phyloP scores from a whole-genome alignment of 2,888 invertebrate genomes.

The Dromius quadrimaculatus region DNA sequence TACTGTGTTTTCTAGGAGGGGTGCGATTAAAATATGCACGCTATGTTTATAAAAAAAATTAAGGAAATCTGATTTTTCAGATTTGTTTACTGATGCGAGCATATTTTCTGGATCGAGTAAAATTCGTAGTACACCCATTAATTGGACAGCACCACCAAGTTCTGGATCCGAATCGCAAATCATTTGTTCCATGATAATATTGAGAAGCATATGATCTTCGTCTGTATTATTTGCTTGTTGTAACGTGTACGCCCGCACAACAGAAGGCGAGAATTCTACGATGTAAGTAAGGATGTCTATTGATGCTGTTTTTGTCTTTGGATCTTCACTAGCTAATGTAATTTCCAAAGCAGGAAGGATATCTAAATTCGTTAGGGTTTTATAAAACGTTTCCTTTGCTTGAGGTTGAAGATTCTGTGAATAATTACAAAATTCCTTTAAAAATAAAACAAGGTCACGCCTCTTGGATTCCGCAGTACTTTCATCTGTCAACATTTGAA shows the following conservation, averaged over 20 bases:
- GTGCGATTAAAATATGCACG: constrained; percentile 95
- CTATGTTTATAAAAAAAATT: constrained; percentile 99
- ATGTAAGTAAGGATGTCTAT: constrained; percentile 98
- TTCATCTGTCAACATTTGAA: constrained; percentile 91
- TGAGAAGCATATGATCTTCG: constrained; percentile 95
- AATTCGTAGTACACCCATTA: constrained; percentile 93
- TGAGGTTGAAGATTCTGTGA: constrained; percentile 98
- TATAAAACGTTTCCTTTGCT: constrained; percentile 97
- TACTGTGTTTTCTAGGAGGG: constrained; percentile 92
- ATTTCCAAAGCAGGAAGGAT: constrained; percentile 91
- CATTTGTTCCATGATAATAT: constrained; percentile 99
- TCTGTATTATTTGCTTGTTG: constrained; percentile 91
- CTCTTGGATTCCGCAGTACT: constrained; percentile 86
- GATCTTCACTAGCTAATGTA: constrained; percentile 91
- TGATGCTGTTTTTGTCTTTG: constrained; percentile 94
- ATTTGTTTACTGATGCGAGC: constrained; percentile 92
- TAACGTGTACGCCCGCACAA: constrained; percentile 96
- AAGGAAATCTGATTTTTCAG: constrained; percentile 98
- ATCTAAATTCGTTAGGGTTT: constrained; percentile 89
- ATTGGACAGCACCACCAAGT: constrained; percentile 95
- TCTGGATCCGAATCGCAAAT: constrained; percentile 97
- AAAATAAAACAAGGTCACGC: constrained; percentile 94
- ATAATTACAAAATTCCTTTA: constrained; percentile 99
- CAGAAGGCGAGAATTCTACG: constrained; percentile 97
- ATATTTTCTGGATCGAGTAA: constrained; percentile 98